Evolutionary conservation across 2,113 vertebrate species (phyloP).

Genomic region (Hippocampus barbouri): DNA sequence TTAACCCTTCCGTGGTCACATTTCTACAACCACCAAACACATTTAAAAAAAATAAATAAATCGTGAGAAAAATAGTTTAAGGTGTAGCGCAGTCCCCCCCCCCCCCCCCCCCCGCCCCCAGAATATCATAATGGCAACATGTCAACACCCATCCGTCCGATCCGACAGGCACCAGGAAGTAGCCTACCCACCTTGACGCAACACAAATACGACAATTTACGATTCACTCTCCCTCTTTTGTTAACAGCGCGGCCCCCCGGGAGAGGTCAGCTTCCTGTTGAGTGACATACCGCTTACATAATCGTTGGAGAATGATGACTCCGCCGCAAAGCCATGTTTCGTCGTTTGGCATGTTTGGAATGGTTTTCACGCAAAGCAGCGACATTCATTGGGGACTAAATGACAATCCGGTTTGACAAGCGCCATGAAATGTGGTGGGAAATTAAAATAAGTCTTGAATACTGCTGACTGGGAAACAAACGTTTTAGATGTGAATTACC

Average conservation of each 20-base stretch:
- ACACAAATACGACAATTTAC: neutral
- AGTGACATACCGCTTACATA: neutral
- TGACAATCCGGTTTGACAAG: too few relatives aligned
- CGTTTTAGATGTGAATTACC: too few relatives aligned
- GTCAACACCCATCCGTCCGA: neutral
- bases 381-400: neutral
- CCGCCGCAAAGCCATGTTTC: neutral
- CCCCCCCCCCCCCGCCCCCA: neutral
- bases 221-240: neutral
- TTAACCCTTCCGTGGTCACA: too few relatives aligned
- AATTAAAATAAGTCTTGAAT: too few relatives aligned
- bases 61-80: neutral
- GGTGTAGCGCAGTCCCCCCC: neutral
- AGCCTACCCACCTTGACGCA: neutral
- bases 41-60: neutral
- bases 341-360: neutral
- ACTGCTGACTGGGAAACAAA: too few relatives aligned
- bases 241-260: neutral
- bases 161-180: neutral
- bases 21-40: neutral
- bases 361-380: neutral
- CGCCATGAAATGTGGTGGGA: too few relatives aligned
- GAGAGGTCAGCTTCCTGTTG: neutral
- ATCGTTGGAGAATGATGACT: neutral
- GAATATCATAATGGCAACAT: neutral